Evolutionary conservation across 2,888 invertebrate genomes (phyloP).

Genomic region (Anoplius nigerrimus): DNA sequence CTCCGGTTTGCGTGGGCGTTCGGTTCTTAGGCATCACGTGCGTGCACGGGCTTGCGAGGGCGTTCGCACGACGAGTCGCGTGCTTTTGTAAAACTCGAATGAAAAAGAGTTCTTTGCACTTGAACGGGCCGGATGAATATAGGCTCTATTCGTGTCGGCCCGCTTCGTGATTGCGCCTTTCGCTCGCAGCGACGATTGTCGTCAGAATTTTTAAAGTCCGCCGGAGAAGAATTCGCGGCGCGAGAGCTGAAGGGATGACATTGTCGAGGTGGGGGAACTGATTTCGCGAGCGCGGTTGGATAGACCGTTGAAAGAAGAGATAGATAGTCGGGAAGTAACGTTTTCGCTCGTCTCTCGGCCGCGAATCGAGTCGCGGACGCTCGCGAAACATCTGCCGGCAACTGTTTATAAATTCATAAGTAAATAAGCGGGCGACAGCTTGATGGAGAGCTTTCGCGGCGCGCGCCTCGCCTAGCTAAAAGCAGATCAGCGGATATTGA

Average conservation of each 20-base stretch:
- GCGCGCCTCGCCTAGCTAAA: not conserved
- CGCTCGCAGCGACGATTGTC: not conserved
- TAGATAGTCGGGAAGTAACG: too few species aligned
- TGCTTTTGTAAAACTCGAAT: constrained; percentile 3
- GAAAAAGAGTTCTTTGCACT: constrained; percentile 19
- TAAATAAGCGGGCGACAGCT: constrained; percentile 7
- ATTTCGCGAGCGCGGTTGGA: too few species aligned
- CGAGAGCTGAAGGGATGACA: too few species aligned
- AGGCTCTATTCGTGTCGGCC: not conserved
- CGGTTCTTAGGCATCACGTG: constrained; percentile 24
- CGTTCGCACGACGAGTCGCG: constrained; percentile 21
- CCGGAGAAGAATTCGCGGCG: too few species aligned
- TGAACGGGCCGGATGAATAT: too few species aligned
- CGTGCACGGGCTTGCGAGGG: constrained; percentile 20
- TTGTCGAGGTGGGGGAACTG: too few species aligned
- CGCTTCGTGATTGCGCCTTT: not conserved
- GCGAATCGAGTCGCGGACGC: too few species aligned
- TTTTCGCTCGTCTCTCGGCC: too few species aligned
- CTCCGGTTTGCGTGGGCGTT: constrained; percentile 19
- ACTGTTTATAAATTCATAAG: constrained; percentile 14
- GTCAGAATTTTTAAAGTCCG: not conserved
- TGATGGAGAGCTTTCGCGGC: not conserved
- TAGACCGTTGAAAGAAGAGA: too few species aligned
- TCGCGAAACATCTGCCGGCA: not conserved
- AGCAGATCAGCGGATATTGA: not conserved